Evolutionary conservation across 2,888 invertebrate genomes (phyloP).

Genomic region (Xanthorhoe designata): DNA sequence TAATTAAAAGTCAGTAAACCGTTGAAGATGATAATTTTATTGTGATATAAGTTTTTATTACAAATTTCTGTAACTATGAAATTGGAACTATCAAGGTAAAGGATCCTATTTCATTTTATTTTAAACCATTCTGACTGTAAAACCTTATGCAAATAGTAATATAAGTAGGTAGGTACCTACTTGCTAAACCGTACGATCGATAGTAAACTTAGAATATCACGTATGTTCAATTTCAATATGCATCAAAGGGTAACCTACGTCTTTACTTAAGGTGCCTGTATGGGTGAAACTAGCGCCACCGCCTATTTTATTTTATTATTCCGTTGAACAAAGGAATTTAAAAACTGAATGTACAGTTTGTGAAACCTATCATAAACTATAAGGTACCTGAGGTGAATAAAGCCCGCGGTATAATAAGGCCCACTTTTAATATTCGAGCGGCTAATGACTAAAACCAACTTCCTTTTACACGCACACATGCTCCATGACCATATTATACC

Average conservation of each 20-base stretch:
- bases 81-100: background rate
- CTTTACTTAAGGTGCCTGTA: too few species aligned
- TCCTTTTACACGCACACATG: too few species aligned
- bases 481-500: too few species aligned
- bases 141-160: background rate
- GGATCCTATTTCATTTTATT: background rate
- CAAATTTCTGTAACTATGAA: background rate
- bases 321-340: too few species aligned
- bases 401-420: too few species aligned
- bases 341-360: too few species aligned
- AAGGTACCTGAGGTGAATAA: too few species aligned
- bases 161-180: background rate
- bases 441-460: too few species aligned
- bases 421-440: too few species aligned
- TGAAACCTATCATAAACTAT: too few species aligned
- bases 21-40: background rate
- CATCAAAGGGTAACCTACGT: background rate
- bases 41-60: background rate
- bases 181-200: background rate
- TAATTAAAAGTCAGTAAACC: conserved; percentile 1
- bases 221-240: background rate
- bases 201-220: background rate
- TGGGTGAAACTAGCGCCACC: too few species aligned
- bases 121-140: background rate
- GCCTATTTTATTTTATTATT: too few species aligned